phyloP scores from a whole-genome alignment of 2,113 vertebrate genomes.

The Aix galericulata region DNA sequence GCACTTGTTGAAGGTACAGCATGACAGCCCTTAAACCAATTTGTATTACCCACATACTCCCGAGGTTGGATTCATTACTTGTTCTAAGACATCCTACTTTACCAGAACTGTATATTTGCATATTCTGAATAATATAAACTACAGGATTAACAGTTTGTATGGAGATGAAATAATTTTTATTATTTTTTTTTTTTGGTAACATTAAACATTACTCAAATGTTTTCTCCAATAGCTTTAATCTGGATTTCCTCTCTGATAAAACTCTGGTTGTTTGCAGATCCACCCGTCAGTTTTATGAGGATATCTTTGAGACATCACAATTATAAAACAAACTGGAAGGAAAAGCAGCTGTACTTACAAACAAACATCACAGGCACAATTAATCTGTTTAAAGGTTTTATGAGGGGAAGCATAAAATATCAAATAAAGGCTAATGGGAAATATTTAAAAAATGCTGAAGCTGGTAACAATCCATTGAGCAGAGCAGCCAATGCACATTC shows the following conservation, averaged over 20 bases:
- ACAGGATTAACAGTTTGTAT: not conserved
- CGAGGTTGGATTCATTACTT: conserved; percentile 27
- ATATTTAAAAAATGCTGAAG: conserved; percentile 80
- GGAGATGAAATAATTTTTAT: not conserved
- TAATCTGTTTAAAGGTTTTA: conserved; percentile 84
- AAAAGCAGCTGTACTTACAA: conserved; percentile 83
- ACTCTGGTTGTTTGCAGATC: conserved; percentile 73
- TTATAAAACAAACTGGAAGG: conserved; percentile 78
- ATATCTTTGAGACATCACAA: conserved; percentile 76
- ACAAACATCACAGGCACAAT: conserved; percentile 82
- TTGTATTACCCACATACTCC: not conserved
- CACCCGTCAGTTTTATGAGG: conserved; percentile 72
- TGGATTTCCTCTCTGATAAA: conserved; percentile 75
- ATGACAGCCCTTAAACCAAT: conserved; percentile 9
- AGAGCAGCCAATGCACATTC: conserved; percentile 66
- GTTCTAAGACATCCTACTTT: not conserved
- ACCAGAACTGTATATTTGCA: not conserved
- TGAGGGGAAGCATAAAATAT: conserved; percentile 88
- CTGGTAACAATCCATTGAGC: conserved; percentile 72
- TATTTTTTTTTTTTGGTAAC: not conserved
- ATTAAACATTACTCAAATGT: conserved; percentile 37
- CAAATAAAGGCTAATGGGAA: conserved; percentile 86
- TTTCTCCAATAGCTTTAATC: conserved; percentile 58
- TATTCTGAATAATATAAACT: not conserved
- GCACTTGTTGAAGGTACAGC: conserved; percentile 36